These are phyloP conservation scores for Platyscapa corneri DNA, from an alignment of 1,140 invertebrate species.

Conservation along the genomic window DNA sequence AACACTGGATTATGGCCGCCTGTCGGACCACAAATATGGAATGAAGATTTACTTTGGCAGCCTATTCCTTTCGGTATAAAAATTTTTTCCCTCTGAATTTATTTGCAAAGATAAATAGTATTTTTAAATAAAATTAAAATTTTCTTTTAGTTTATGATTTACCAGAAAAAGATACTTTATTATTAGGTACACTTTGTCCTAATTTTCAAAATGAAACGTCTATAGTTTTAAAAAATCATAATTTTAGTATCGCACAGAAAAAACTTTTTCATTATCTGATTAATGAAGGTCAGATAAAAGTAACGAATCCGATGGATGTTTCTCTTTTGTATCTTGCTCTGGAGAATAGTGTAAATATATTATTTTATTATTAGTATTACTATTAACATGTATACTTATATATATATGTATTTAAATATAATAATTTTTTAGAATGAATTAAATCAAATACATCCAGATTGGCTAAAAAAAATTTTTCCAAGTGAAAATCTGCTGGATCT, in stretches of 20 bases:
- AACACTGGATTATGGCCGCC: constrained; percentile 76
- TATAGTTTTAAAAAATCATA: constrained; percentile 42
- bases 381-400: no score
- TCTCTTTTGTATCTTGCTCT: constrained; percentile 60
- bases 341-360: constrained; percentile 62
- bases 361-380: no score
- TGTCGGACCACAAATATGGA: constrained; percentile 65
- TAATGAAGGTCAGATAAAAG: constrained; percentile 54
- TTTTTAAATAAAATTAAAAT: neutral
- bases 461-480: constrained; percentile 58
- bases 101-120: neutral
- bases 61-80: constrained; percentile 73
- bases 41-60: constrained; percentile 75
- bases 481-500: constrained; percentile 58
- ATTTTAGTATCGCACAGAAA: constrained; percentile 19
- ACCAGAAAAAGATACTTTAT: constrained; percentile 57
- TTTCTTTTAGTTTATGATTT: constrained; percentile 58
- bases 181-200: constrained; percentile 65
- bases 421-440: constrained; percentile 59
- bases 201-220: constrained; percentile 56
- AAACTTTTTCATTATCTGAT: constrained; percentile 57
- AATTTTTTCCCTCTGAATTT: no score
- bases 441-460: constrained; percentile 59
- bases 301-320: constrained; percentile 57
- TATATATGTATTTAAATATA: no score